Base-by-base conservation (phyloP, 2,797 vertebrate genomes). In the Fringilla coelebs region DNA sequence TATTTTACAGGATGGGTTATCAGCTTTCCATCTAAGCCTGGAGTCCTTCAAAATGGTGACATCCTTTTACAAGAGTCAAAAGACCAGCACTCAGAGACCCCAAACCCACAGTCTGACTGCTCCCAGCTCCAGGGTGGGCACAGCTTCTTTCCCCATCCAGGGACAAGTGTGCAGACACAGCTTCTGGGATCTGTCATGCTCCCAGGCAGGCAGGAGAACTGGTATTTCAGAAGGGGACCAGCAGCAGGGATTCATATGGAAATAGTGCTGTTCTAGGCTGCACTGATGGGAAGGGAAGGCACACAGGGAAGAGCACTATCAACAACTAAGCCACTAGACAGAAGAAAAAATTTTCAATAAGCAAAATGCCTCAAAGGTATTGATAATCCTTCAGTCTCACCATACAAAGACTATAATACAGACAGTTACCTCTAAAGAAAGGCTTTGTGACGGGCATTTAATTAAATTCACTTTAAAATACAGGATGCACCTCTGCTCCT, bases 391-490 rank as follows among this genome's bases (percentile, higher is more conserved):
- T 75, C 51, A 60, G 43, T 38, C 18, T 78, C n/a, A 58, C 16
- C 3, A 7, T 34, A 54, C 70, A 75, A 58, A 51, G 51, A 61
- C 63, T 66, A 6, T 12, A 88, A 51, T 9, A 60, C 24, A 78
- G 58, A 77, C 4, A 62, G 48, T 29, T 80, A 72, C 55, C 68
- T 73, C 63, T 21, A 88, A 31, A 71, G 55, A 72, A 96, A 88
- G 34, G 45, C 71, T 88, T 63, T 79, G 60, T 63, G 82, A 94
- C 25, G 13, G 45, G n/a, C 60, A 91, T 90, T 93, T 88, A 92
- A 93, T 90, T 88, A 84, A 90, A 92, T 81, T 90, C 46, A 57
- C 57, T 82, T 79, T 8, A 73, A 85, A 93, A 79, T 46, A 76
- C 38, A 76, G 48, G 66, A 81, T 63, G 41, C 43, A 84, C 41